phyloP scores from a whole-genome alignment of 2,797 vertebrate species.

The Esox masquinongy region DNA sequence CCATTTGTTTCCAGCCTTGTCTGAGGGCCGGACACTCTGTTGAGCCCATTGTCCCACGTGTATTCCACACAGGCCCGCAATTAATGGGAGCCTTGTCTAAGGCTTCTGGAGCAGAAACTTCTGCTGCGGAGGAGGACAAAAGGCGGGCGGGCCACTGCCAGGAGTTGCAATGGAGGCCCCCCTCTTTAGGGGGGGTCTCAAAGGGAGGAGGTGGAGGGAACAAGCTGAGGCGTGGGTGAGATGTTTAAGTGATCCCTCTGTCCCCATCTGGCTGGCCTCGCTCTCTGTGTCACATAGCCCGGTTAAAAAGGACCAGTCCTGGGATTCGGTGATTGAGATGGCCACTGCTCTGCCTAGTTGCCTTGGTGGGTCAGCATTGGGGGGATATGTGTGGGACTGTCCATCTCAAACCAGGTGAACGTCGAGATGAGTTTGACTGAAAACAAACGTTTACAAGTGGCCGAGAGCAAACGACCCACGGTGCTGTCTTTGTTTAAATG shows the following conservation, averaged over 20 bases:
- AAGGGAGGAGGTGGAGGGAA: constrained; percentile 74
- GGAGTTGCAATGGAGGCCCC: constrained; percentile 80
- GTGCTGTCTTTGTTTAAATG: constrained; percentile 1
- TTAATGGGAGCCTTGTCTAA: constrained; percentile 96
- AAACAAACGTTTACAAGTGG: background rate
- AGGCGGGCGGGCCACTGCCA: constrained; percentile 55
- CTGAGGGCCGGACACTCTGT: constrained; percentile 88
- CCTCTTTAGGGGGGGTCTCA: constrained; percentile 68
- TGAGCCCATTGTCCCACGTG: constrained; percentile 87
- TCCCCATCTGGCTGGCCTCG: constrained; percentile 64
- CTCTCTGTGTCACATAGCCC: constrained; percentile 50
- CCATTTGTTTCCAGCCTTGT: constrained; percentile 96
- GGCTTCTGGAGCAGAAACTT: constrained; percentile 91
- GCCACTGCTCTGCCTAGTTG: constrained; percentile 65
- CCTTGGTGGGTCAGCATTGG: constrained; percentile 8
- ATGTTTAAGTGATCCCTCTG: constrained; percentile 68
- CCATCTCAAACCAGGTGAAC: constrained; percentile 44
- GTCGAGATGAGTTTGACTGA: constrained; percentile 10
- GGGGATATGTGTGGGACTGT: constrained; percentile 3
- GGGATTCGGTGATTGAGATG: constrained; percentile 63
- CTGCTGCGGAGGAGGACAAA: constrained; percentile 76
- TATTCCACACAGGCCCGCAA: constrained; percentile 85
- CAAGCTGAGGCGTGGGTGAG: constrained; percentile 57
- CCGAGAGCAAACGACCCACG: background rate
- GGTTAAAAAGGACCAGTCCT: constrained; percentile 58